A percentile compares a stretch with the other conserved stretches of the same genome.
These are phyloP conservation scores for Myotis findleyi DNA, from an alignment of 2,797 vertebrate genomes.

Conservation along the genomic window DNA sequence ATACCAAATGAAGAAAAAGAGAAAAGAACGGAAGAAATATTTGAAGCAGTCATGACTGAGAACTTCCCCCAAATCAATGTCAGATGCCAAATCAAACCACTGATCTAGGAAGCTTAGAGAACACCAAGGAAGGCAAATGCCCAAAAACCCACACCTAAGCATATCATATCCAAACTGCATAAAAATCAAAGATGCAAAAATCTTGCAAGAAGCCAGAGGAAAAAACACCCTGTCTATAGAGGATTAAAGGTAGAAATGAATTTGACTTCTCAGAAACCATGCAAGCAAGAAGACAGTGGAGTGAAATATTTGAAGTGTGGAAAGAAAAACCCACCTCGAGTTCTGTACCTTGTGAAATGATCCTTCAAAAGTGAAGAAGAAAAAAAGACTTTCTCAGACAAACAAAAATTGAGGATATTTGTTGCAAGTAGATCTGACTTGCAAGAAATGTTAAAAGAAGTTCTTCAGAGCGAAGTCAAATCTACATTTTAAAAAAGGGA, in stretches of 20 bases:
- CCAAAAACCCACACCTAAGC: background rate
- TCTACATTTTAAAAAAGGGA: background rate
- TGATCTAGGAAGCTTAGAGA: conserved; percentile 1
- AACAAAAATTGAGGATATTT: background rate
- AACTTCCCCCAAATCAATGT: background rate
- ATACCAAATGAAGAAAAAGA: background rate
- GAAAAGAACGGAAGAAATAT: background rate
- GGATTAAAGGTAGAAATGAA: conserved; percentile 1
- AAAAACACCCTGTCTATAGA: background rate
- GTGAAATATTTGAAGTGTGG: background rate
- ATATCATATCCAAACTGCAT: background rate
- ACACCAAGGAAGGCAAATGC: background rate
- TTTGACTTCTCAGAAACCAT: background rate
- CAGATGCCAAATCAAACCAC: background rate
- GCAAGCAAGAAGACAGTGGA: background rate
- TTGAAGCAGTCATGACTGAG: background rate
- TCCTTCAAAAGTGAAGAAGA: background rate
- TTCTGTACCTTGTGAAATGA: background rate
- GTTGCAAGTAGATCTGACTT: background rate
- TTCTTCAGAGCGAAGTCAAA: background rate
- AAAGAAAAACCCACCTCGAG: background rate
- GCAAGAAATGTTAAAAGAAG: background rate
- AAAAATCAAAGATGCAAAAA: conserved; percentile 15
- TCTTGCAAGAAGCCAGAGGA: background rate
- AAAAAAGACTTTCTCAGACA: background rate